Base-by-base conservation (phyloP, 2,113 vertebrate species). In the Acanthochromis polyacanthus region DNA sequence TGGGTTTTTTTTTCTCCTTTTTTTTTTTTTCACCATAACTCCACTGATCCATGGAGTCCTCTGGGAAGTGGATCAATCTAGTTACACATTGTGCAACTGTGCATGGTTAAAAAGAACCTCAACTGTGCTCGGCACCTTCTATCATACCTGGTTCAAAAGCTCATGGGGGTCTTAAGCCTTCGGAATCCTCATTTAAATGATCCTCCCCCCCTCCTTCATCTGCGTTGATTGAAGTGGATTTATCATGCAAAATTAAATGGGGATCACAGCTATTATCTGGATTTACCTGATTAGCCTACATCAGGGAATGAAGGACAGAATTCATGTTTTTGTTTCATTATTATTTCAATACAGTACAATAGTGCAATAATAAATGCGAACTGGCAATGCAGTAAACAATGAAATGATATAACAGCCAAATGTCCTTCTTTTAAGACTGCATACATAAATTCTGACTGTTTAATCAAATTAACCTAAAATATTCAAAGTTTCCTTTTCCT, bases 181-280 rank as follows among this genome's bases (percentile, higher is more conserved):
- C 50, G 36, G 66, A 82, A 65, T 59, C 60, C 52, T 52, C 12
- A 5, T 51, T 61, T 70, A 62, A 66, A 0, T 36, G 32, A 36
- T 36, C 32, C 32, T n/a, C 7, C 32, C 32, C 32, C 32, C 17
- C 23, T 14, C 50, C 36, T 75, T 36, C 59, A 76, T 67, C 64
- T 36, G 7, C 10, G 20, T 17, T 38, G 32, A 76, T n/a, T 80
- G 32, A 71, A 43, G 46, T 40, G 25, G 64, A 80, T 71, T 74
- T 64, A 46, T 20, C 45, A 68, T 32, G 50, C 75, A 14, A 52
- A 80, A 80, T 71, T 50, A 73, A 82, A 57, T 30, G 22, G 20
- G 56, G 28, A 84, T 83, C 32, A 17, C 3, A 67, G 46, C 19
- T 71, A 68, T 81, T 38, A 60, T 50, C 20, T 40, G 25, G 23